A percentile compares a stretch with the other conserved stretches of the same genome.
phyloP scores from a whole-genome alignment of 2,113 vertebrate species.

The Eudyptes chrysolophus region DNA sequence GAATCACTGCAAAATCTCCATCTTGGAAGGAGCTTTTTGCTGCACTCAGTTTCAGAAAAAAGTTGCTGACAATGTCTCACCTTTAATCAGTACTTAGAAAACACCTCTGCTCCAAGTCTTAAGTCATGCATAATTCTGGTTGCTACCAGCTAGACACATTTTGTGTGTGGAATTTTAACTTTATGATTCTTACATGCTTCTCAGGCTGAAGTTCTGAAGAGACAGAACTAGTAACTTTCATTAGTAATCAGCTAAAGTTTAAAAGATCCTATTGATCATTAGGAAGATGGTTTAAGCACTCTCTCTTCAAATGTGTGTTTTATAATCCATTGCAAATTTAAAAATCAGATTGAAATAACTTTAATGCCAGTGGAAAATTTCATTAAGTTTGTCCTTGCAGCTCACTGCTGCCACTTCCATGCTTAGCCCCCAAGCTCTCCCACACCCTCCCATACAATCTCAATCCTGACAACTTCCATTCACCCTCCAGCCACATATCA shows the following conservation, averaged over 20 bases:
- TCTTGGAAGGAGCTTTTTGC: neutral
- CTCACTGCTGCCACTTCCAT: neutral
- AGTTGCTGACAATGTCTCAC: neutral
- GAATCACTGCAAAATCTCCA: neutral
- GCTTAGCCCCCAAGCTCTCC: neutral
- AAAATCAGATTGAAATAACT: neutral
- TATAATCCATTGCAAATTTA: neutral
- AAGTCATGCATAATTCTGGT: neutral
- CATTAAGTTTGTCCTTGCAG: neutral
- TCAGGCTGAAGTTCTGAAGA: neutral
- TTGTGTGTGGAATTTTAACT: neutral
- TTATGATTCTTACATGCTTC: neutral
- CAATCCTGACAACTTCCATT: neutral
- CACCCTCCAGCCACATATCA: neutral
- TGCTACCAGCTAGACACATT: neutral
- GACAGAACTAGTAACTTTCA: neutral
- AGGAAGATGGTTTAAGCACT: neutral
- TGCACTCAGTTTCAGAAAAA: neutral
- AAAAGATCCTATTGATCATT: neutral
- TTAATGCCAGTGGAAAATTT: neutral
- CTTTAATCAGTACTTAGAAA: neutral
- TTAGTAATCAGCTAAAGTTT: neutral
- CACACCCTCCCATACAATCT: neutral
- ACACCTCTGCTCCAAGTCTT: neutral
- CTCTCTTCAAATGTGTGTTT: neutral